Percentiles rank a stretch among this genome's conserved stretches.
Conservation (phyloP, 2,888 invertebrate species). For the Rhorus exstirpatorius region DNA sequence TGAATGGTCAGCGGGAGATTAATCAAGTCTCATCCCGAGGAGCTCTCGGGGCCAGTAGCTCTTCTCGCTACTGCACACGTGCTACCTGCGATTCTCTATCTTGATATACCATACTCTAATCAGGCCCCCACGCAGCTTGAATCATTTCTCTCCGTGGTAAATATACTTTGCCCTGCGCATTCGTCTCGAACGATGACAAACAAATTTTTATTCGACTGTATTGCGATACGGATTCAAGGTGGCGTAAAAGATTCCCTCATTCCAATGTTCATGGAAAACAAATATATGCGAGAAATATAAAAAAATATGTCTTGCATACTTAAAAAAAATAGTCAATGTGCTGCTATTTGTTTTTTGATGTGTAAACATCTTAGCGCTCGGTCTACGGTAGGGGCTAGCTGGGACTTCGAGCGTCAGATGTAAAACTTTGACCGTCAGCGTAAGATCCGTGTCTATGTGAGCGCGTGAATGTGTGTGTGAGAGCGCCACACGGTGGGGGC, state of each 20-base stretch:
- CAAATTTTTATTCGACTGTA: slow-evolving; percentile 40
- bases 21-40: slow-evolving; percentile 61
- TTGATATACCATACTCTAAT: slow-evolving; percentile 58
- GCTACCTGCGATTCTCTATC: slow-evolving; percentile 67
- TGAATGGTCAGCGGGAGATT: slow-evolving; percentile 70
- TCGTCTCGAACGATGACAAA: slow-evolving; percentile 55
- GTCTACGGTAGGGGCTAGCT: no score
- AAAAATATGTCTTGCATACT: no score
- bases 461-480: no score
- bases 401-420: no score
- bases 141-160: slow-evolving; percentile 55
- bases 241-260: not conserved
- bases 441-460: no score
- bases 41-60: slow-evolving; percentile 45
- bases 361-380: no score
- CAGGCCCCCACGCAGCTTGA: slow-evolving; percentile 58
- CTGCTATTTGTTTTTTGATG: no score
- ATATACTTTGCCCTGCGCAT: not conserved
- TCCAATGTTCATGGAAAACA: not conserved
- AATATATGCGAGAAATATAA: no score
- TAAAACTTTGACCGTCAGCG: no score
- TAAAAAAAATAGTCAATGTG: no score
- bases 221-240: not conserved
- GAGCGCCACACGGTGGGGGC: no score
- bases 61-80: slow-evolving; percentile 61